These are phyloP conservation scores for Hirundo rustica DNA, from an alignment of 2,797 vertebrate genomes.

Conservation along the genomic window DNA sequence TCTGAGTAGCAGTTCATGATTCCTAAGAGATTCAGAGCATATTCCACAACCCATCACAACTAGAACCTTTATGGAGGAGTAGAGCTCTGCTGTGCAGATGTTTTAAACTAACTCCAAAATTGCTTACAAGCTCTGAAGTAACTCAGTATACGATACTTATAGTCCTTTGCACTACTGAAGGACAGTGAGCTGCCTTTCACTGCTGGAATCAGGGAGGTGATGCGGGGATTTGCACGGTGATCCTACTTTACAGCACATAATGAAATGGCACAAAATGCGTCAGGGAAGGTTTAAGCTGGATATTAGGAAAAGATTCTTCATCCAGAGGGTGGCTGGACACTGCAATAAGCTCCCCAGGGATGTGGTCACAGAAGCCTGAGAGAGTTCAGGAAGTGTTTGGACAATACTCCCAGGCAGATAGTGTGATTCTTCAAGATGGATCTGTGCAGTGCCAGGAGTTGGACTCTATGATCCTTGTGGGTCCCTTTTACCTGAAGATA, in stretches of 20 bases:
- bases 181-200: not conserved
- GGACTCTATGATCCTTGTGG: not conserved
- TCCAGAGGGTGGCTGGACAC: not conserved
- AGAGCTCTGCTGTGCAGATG: not conserved
- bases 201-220: not conserved
- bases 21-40: not conserved
- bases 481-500: not conserved
- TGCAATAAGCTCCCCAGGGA: not conserved
- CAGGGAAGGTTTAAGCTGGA: not conserved
- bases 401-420: not conserved
- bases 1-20: not conserved
- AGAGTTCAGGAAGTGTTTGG: not conserved
- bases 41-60: not conserved
- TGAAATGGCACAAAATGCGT: not conserved
- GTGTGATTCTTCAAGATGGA: not conserved
- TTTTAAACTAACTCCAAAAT: not conserved
- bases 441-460: not conserved
- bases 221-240: not conserved
- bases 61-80: not conserved
- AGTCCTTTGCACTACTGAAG: not conserved
- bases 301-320: not conserved
- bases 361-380: not conserved
- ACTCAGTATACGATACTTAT: not conserved
- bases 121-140: not conserved
- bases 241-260: not conserved